phyloP scores from a whole-genome alignment of 2,113 vertebrate species.

The Epinephelus moara region DNA sequence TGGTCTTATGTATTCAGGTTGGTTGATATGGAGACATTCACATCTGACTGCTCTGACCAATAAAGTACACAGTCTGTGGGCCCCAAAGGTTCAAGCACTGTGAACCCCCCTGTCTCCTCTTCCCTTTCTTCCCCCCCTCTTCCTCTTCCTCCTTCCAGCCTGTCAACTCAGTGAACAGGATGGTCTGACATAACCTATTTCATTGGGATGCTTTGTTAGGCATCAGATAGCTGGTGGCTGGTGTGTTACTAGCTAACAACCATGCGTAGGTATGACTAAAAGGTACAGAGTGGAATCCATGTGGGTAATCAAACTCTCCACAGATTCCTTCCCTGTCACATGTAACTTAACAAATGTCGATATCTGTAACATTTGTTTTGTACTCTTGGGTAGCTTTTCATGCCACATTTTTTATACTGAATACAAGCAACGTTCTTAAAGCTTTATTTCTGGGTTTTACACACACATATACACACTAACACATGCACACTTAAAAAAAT shows the following conservation, averaged over 20 bases:
- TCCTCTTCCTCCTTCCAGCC: conserved; percentile 60
- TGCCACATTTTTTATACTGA: conserved; percentile 1
- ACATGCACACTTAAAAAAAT: not conserved
- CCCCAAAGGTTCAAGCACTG: conserved; percentile 29
- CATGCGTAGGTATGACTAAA: not conserved
- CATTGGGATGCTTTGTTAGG: conserved; percentile 42
- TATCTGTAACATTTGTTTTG: not conserved
- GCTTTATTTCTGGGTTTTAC: not conserved
- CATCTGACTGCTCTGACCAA: conserved; percentile 66
- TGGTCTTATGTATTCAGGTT: conserved; percentile 47
- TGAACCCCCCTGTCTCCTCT: conserved; percentile 31
- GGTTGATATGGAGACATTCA: conserved; percentile 57
- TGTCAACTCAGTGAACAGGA: conserved; percentile 59
- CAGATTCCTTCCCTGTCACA: not conserved
- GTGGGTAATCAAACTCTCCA: not conserved
- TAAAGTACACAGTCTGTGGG: conserved; percentile 35
- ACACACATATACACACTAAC: not conserved
- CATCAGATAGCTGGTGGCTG: conserved; percentile 42
- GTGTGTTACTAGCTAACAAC: conserved; percentile 3
- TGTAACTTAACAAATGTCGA: not conserved
- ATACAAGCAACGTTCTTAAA: not conserved
- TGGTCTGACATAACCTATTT: conserved; percentile 41
- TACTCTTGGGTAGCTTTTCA: not conserved
- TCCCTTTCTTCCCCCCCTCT: conserved; percentile 25
- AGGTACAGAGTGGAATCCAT: not conserved